A percentile compares a stretch with the other conserved stretches of the same genome.
phyloP scores from a whole-genome alignment of 2,797 vertebrate genomes.

The Hozukius guyotensis region DNA sequence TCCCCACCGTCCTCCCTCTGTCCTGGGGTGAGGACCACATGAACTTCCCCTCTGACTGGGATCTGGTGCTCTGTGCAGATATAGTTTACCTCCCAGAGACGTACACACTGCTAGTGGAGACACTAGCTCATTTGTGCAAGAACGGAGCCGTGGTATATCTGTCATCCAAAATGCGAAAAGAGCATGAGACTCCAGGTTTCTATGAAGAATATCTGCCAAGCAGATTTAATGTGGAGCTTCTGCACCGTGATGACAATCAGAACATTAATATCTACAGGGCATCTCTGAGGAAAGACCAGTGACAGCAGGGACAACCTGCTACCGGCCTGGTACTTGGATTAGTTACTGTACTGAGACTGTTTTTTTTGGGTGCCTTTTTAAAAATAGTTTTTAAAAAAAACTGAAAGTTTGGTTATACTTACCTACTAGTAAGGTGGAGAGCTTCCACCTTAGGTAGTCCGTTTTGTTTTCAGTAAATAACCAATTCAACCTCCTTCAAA shows the following conservation, averaged over 20 bases:
- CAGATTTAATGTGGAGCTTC: constrained; percentile 81
- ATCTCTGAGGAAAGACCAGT: constrained; percentile 53
- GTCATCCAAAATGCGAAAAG: constrained; percentile 87
- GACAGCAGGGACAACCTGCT: background rate
- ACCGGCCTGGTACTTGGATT: background rate
- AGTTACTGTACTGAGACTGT: background rate
- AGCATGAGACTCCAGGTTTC: constrained; percentile 82
- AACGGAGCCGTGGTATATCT: constrained; percentile 78
- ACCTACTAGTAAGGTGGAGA: background rate
- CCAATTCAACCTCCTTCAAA: background rate
- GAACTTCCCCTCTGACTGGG: constrained; percentile 84
- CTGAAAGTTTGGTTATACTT: background rate
- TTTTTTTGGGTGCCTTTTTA: background rate
- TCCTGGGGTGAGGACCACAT: constrained; percentile 87
- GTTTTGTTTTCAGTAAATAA: background rate
- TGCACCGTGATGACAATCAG: constrained; percentile 73
- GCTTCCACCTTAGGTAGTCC: background rate
- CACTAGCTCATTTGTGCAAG: constrained; percentile 83
- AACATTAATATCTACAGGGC: constrained; percentile 88
- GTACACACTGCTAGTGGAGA: constrained; percentile 84
- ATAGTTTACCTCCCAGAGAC: constrained; percentile 87
- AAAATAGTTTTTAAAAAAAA: no score
- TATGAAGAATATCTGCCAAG: constrained; percentile 80
- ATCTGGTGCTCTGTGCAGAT: constrained; percentile 88
- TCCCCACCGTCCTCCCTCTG: constrained; percentile 79